Percentiles rank a stretch among this genome's conserved stretches.
These are phyloP conservation scores for Drosophila recens DNA, from an alignment of 2,888 invertebrate species.

Conservation along the genomic window DNA sequence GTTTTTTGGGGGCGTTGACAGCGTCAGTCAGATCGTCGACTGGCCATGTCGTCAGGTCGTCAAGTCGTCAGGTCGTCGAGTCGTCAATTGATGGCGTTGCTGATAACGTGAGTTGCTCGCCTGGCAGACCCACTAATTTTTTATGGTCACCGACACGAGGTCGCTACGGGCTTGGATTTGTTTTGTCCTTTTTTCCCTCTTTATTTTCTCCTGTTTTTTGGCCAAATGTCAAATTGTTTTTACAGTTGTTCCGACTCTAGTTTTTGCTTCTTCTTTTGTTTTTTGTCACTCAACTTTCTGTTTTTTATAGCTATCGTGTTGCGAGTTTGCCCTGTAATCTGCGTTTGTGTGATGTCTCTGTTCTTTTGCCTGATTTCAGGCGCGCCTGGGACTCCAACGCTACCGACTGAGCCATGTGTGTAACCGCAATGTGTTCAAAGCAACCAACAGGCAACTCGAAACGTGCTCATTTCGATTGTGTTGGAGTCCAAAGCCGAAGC, in stretches of 20 bases:
- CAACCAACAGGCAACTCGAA: slow-evolving; percentile 60
- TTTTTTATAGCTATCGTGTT: slow-evolving; percentile 71
- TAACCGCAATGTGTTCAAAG: slow-evolving; percentile 72
- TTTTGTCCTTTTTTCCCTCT: slow-evolving; percentile 16
- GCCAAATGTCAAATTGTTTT: slow-evolving; percentile 81
- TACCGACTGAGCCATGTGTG: slow-evolving; percentile 44
- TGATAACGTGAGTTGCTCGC: slow-evolving; percentile 66
- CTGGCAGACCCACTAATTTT: slow-evolving; percentile 76
- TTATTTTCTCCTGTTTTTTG: slow-evolving; percentile 50
- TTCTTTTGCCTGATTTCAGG: slow-evolving; percentile 50
- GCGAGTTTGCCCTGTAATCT: slow-evolving; percentile 66
- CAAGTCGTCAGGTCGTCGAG: slow-evolving; percentile 42
- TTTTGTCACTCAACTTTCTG: slow-evolving; percentile 40
- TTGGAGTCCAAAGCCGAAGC: slow-evolving; percentile 26
- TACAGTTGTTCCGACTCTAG: slow-evolving; percentile 60
- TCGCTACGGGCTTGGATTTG: slow-evolving; percentile 25
- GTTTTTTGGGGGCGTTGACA: slow-evolving; percentile 66
- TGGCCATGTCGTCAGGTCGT: slow-evolving; percentile 24
- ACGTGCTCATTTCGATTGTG: slow-evolving; percentile 51
- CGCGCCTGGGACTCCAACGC: slow-evolving; percentile 67
- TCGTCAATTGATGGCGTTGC: slow-evolving; percentile 67
- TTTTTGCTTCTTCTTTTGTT: slow-evolving; percentile 35
- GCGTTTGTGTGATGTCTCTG: slow-evolving; percentile 30
- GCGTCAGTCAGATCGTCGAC: slow-evolving; percentile 64
- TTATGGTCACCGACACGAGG: slow-evolving; percentile 65